Evolutionary conservation across 1,140 invertebrate genomes (phyloP).

Genomic region (Caerostris extrusa): DNA sequence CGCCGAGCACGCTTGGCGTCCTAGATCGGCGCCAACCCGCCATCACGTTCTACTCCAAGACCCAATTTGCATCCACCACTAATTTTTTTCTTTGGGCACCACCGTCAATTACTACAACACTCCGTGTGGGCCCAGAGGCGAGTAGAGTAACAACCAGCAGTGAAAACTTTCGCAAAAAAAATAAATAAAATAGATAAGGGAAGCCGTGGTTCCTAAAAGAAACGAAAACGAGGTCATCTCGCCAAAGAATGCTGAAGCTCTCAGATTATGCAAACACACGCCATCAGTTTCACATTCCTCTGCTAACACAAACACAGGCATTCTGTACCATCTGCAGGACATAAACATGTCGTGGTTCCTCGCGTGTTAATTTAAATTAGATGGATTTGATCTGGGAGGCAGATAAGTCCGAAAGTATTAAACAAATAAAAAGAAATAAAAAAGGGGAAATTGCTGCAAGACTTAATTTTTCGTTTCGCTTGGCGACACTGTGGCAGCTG

Average conservation of each 20-base stretch:
- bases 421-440: too few species aligned
- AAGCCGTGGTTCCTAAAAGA: neutral
- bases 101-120: too few species aligned
- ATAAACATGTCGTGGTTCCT: neutral
- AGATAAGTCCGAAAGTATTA: neutral
- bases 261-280: neutral
- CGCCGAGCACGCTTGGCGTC: neutral
- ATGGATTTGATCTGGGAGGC: neutral
- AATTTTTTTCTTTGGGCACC: too few species aligned
- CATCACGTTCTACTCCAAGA: neutral
- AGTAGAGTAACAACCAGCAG: neutral
- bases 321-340: neutral
- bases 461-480: too few species aligned
- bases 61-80: neutral
- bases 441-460: too few species aligned
- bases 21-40: neutral
- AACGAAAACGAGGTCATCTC: neutral
- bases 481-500: too few species aligned
- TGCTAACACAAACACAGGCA: too few species aligned
- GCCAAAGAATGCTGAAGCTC: too few species aligned
- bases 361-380: neutral
- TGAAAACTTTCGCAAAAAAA: neutral
- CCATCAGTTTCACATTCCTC: too few species aligned
- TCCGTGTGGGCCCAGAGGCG: too few species aligned
- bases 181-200: neutral